Percentiles rank a stretch among this genome's conserved stretches.
Evolutionary conservation across 2,113 vertebrate species (phyloP).

Genomic region (Benthochromis sp.): DNA sequence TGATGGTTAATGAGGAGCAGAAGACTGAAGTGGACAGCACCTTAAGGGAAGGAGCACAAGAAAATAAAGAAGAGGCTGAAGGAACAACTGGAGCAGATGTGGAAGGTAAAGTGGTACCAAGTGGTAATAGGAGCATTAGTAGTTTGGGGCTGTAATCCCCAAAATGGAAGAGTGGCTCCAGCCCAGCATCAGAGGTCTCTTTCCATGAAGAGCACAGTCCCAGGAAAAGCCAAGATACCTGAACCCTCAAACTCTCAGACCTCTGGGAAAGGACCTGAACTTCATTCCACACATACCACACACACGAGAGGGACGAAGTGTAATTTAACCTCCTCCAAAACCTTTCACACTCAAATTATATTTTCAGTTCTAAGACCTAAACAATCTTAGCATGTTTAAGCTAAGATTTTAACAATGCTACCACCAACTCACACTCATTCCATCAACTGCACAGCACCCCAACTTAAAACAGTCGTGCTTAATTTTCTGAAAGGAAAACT

Average conservation of each 20-base stretch:
- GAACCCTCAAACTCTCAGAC: not conserved
- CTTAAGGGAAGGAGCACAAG: not conserved
- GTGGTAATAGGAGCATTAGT: not conserved
- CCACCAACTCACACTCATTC: not conserved
- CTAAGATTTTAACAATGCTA: not conserved
- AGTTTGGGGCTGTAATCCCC: not conserved
- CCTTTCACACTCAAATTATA: not conserved
- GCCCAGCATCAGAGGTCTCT: not conserved
- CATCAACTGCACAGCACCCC: not conserved
- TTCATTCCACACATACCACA: not conserved
- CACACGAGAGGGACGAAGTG: not conserved
- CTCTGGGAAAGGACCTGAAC: not conserved
- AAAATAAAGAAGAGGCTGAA: not conserved
- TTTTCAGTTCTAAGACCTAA: not conserved
- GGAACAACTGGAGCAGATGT: not conserved
- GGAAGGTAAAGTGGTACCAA: not conserved
- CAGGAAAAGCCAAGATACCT: not conserved
- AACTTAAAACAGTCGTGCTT: not conserved
- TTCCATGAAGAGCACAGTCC: not conserved
- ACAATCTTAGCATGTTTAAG: not conserved
- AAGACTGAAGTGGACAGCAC: not conserved
- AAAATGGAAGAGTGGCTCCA: not conserved
- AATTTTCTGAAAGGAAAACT: not conserved
- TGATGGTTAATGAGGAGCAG: not conserved
- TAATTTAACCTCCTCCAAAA: not conserved